Percentiles rank a stretch among this genome's conserved stretches.
Evolutionary conservation across 2,113 vertebrate species (phyloP).

Genomic region (Stercorarius parasiticus): DNA sequence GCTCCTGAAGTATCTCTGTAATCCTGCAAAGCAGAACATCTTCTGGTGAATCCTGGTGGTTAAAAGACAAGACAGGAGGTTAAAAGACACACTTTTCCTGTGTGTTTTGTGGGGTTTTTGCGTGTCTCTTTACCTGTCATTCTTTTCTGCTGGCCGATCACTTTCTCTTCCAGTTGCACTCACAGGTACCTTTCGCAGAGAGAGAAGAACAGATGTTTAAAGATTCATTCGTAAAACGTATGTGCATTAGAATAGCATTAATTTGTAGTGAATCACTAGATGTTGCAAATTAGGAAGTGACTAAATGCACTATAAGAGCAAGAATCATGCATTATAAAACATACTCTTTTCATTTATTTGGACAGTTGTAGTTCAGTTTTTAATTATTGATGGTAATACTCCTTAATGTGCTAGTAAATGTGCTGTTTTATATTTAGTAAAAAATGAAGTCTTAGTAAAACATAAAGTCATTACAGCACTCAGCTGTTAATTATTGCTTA

Average conservation of each 20-base stretch:
- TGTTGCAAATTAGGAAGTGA: constrained; percentile 35
- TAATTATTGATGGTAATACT: constrained; percentile 60
- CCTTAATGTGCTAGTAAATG: constrained; percentile 34
- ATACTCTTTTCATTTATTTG: constrained; percentile 55
- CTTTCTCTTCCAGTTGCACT: neutral
- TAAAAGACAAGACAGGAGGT: neutral
- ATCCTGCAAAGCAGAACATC: neutral
- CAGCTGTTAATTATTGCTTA: constrained; percentile 63
- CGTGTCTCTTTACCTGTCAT: neutral
- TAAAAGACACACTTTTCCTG: neutral
- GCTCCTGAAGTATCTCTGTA: neutral
- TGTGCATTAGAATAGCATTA: neutral
- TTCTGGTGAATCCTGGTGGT: neutral
- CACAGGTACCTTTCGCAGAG: neutral
- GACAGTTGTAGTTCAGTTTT: constrained; percentile 45
- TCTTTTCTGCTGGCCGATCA: neutral
- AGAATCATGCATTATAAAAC: constrained; percentile 30
- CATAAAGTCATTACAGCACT: constrained; percentile 51
- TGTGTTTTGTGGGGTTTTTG: neutral
- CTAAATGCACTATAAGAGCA: neutral
- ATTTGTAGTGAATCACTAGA: constrained; percentile 19
- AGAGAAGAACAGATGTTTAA: constrained; percentile 1
- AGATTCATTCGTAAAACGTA: neutral
- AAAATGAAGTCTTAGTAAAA: constrained; percentile 58
- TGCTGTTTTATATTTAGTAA: constrained; percentile 39